Evolutionary conservation across 2,113 vertebrate genomes (phyloP).

Genomic region (Labeo catla): DNA sequence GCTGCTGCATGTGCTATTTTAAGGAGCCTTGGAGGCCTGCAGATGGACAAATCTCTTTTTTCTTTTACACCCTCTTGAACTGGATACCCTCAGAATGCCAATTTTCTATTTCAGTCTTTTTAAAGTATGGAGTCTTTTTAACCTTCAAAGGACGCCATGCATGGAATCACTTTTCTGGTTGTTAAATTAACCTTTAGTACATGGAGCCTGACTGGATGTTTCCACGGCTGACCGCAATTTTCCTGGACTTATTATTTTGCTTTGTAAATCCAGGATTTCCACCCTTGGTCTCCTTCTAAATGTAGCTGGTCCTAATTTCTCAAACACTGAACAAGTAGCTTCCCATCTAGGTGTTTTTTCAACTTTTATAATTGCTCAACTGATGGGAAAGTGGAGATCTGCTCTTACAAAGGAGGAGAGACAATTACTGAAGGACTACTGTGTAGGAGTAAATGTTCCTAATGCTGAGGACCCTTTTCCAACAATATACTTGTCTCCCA

Average conservation of each 20-base stretch:
- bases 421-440: not conserved
- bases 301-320: not conserved
- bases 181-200: no score
- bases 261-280: no score
- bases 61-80: not conserved
- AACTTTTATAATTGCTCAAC: no score
- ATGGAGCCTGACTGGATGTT: no score
- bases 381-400: no score
- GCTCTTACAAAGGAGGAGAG: no score
- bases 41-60: not conserved
- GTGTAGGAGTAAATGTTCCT: not conserved
- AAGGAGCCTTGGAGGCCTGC: not conserved
- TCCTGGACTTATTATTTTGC: not conserved
- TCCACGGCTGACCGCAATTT: not conserved
- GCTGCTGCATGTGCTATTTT: not conserved
- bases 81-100: no score
- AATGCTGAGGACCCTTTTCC: constrained; percentile 1
- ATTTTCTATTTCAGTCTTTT: not conserved
- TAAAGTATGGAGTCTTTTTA: no score
- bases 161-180: no score
- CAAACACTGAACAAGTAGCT: not conserved
- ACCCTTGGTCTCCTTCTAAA: not conserved
- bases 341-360: no score
- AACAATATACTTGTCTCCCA: not conserved
- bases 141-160: no score